Percentiles rank a stretch among this genome's conserved stretches.
Evolutionary conservation across 2,888 invertebrate species (phyloP).

Genomic region (Frankliniella intonsa): DNA sequence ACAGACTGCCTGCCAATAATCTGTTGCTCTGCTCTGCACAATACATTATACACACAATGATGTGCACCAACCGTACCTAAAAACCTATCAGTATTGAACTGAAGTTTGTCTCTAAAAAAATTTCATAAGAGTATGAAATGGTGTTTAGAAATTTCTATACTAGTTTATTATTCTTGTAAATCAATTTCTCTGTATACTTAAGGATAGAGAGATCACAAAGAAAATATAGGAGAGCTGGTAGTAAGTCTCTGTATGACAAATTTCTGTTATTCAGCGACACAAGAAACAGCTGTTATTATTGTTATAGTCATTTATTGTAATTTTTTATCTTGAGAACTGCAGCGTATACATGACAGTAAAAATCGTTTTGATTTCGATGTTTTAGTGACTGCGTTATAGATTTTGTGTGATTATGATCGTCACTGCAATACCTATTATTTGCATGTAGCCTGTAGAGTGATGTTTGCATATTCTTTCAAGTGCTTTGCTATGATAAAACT

Average conservation of each 20-base stretch:
- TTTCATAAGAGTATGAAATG: neutral
- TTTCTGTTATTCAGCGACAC: neutral
- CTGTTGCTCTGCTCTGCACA: neutral
- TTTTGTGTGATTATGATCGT: neutral
- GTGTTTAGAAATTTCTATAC: neutral
- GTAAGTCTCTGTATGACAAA: too few relatives aligned
- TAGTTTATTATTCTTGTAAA: neutral
- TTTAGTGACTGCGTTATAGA: neutral
- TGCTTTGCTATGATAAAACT: too few relatives aligned
- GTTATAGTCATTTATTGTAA: neutral
- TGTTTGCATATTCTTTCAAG: too few relatives aligned
- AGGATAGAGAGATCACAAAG: neutral
- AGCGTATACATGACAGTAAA: neutral
- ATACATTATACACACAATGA: neutral
- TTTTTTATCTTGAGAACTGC: neutral
- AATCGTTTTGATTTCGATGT: neutral
- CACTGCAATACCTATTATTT: too few relatives aligned
- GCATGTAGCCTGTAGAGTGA: too few relatives aligned
- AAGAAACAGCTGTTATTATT: neutral
- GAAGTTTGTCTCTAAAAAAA: neutral
- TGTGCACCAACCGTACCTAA: neutral
- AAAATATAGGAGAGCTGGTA: too few relatives aligned
- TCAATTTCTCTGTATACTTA: neutral
- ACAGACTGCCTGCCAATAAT: neutral
- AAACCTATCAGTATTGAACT: too few relatives aligned